Percentiles rank a stretch among this genome's conserved stretches.
phyloP scores from a whole-genome alignment of 2,113 vertebrate genomes.

The Peromyscus polionotus region DNA sequence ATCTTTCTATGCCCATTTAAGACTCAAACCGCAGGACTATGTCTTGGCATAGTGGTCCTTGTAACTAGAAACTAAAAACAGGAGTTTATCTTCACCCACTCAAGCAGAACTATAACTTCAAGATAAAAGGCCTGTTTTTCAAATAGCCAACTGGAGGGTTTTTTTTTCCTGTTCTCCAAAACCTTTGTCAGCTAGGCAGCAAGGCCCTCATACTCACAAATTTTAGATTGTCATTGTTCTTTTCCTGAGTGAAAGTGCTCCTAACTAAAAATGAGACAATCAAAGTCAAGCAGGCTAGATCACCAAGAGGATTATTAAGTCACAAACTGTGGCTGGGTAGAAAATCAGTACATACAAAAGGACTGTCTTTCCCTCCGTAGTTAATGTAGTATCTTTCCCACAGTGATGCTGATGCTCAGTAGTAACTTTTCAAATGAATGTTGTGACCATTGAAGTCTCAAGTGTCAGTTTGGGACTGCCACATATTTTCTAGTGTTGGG shows the following conservation, averaged over 20 bases:
- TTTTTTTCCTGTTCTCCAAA: neutral
- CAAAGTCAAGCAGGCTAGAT: neutral
- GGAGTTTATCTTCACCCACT: neutral
- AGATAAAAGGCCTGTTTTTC: neutral
- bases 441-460: neutral
- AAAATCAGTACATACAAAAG: neutral
- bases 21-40: neutral
- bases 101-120: neutral
- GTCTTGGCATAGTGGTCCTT: neutral
- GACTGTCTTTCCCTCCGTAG: neutral
- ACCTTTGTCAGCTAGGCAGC: neutral
- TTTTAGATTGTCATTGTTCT: constrained; percentile 2
- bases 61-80: neutral
- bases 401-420: neutral
- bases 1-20: neutral
- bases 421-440: neutral
- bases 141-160: neutral
- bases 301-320: neutral
- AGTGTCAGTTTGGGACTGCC: neutral
- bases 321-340: neutral
- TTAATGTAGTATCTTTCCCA: neutral
- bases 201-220: neutral
- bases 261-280: constrained; percentile 26
- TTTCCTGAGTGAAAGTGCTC: neutral
- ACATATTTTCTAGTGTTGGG: neutral